Evolutionary conservation across 2,113 vertebrate species (phyloP).

Genomic region (Toxotes jaculatrix): DNA sequence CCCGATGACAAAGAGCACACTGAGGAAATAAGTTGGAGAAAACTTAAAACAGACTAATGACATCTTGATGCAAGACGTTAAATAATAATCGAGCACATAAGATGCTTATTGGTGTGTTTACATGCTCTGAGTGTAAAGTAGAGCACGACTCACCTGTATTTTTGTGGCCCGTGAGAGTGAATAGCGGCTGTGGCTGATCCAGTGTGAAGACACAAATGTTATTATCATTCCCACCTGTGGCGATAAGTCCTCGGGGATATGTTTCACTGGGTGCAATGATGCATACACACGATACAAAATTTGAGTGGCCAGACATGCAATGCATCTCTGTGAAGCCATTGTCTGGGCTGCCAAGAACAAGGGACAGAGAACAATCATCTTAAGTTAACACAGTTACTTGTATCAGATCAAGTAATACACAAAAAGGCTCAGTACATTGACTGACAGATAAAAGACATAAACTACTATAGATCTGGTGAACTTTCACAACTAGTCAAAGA

Average conservation of each 20-base stretch:
- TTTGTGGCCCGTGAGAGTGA: conserved; percentile 92
- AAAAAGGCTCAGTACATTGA: not conserved
- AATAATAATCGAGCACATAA: not conserved
- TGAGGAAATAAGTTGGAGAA: conserved; percentile 63
- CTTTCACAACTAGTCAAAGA: not conserved
- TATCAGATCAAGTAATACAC: not conserved
- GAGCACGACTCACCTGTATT: conserved; percentile 88
- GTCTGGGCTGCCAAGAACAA: conserved; percentile 86
- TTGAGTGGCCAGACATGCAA: conserved; percentile 94
- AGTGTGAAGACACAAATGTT: conserved; percentile 95
- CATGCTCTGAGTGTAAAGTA: accelerated
- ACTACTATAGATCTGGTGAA: not conserved
- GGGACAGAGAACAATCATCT: not conserved
- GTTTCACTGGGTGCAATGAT: conserved; percentile 92
- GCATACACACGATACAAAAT: conserved; percentile 97
- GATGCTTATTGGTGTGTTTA: not conserved
- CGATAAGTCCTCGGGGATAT: conserved; percentile 93
- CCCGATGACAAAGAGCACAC: conserved; percentile 96
- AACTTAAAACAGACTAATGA: not conserved
- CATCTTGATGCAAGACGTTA: too few species aligned
- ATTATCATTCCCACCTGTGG: conserved; percentile 95
- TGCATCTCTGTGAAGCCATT: conserved; percentile 93
- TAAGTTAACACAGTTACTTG: not conserved
- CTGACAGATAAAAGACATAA: not conserved
- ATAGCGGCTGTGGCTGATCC: conserved; percentile 89